Base-by-base conservation (phyloP, 2,888 invertebrate species). In the Drosophila fungiperda region DNA sequence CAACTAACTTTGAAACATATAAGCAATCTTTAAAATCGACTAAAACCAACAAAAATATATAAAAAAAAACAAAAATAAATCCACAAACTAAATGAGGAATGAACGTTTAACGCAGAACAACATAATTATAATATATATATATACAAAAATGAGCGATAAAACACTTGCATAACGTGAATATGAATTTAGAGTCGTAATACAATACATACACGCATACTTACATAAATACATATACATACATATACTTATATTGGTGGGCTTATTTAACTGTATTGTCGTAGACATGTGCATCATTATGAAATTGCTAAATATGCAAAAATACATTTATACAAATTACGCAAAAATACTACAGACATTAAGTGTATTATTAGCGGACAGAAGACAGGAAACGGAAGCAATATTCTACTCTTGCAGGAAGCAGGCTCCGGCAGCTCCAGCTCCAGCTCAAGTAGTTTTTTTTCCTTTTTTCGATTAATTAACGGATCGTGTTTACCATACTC, bases 11-110 rank as follows among this genome's bases (percentile, higher is more conserved):
- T 83, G 86, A 86, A 91, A 91, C 86, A 79, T 81, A 90, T 86
- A 91, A 91, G 91, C 92, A 92, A 91, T 91, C 89, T 90, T 84
- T 82, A 58, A 84, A 79, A 82, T 83, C 87, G 90, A 89, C 83
- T 85, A 80, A 82, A 71, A 60, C 48, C 74, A 40, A 58, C 35
- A 48, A 64, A 65, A 53, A 53, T 15, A 68, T 68, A 65, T 70
- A 67, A 69, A 48, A 53, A 76, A 57, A 62, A 50, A 52, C 20
- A 59, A 68, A 68, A 72, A 63, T 66, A 54, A 52, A 83, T 53
- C 17, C n/a, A 40, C 29, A 68, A 74, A 72, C 68, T 57, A 71
- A 52, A 32, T 45, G 61, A 26, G 54, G 33, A 59, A 60, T 60
- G 26, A 64, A 45, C 62, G 62, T 55, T 68, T 62, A 55, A 73